phyloP scores from a whole-genome alignment of 2,797 vertebrate species.

The Girardinus metallicus region DNA sequence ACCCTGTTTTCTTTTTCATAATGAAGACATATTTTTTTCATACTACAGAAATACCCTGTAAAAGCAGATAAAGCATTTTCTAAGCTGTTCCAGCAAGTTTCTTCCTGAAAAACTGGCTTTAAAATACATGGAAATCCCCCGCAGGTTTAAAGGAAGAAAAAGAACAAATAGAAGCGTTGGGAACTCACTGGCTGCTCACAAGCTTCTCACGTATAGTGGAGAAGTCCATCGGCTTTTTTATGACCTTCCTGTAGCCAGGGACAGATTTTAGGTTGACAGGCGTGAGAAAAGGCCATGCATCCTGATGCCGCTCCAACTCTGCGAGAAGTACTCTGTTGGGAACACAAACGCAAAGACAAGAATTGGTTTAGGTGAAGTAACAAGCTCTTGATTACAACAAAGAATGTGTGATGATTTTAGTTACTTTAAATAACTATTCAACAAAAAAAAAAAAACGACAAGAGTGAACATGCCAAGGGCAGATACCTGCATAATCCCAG shows the following conservation, averaged over 20 bases:
- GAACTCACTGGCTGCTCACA: conserved; percentile 96
- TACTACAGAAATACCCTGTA: neutral
- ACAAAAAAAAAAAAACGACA: conserved; percentile 18
- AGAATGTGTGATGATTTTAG: conserved; percentile 2
- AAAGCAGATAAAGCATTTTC: neutral
- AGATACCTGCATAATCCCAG: conserved; percentile 92
- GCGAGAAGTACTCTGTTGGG: conserved; percentile 89
- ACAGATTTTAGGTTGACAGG: conserved; percentile 99
- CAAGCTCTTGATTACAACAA: neutral
- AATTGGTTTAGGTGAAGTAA: neutral
- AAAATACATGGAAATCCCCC: conserved; percentile 12
- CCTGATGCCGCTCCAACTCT: conserved; percentile 96
- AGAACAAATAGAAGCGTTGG: conserved; percentile 22
- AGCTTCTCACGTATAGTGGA: conserved; percentile 98
- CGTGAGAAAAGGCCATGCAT: conserved; percentile 98
- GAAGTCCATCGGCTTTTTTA: conserved; percentile 99
- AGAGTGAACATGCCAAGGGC: conserved; percentile 23
- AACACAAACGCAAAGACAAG: conserved; percentile 17
- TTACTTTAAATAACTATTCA: conserved; percentile 14
- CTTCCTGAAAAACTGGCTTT: conserved; percentile 20
- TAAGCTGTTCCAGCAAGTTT: neutral
- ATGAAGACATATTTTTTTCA: neutral
- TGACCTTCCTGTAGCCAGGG: conserved; percentile 97
- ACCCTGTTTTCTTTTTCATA: neutral
- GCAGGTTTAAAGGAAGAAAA: conserved; percentile 17